Percentiles rank a stretch among this genome's conserved stretches.
Conservation (phyloP, 1,140 invertebrate genomes). For the Dryas iulia region DNA sequence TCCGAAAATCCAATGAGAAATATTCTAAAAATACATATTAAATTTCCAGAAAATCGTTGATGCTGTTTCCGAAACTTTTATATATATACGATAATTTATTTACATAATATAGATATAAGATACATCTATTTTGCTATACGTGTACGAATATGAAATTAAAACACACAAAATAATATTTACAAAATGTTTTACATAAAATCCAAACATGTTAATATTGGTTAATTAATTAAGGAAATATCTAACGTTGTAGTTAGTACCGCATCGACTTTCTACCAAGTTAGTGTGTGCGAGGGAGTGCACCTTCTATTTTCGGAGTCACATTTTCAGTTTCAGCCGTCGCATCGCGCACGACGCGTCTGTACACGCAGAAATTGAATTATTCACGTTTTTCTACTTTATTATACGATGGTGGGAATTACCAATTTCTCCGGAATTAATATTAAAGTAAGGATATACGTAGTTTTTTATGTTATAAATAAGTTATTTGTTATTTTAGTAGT, state of each 20-base stretch:
- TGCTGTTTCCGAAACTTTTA: no score
- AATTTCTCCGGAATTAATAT: slow-evolving; percentile 67
- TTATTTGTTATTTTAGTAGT: background rate
- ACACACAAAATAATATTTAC: background rate
- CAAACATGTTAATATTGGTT: no score
- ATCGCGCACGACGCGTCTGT: slow-evolving; percentile 50
- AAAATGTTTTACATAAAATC: no score
- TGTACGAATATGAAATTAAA: no score
- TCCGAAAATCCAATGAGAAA: no score
- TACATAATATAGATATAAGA: no score
- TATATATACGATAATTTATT: no score
- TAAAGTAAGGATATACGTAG: slow-evolving; percentile 62
- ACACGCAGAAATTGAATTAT: slow-evolving; percentile 22
- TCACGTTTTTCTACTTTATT: slow-evolving; percentile 14
- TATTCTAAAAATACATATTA: no score
- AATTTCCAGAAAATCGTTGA: no score
- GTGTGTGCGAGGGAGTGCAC: slow-evolving; percentile 44
- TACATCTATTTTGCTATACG: no score
- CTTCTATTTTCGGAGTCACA: slow-evolving; percentile 71
- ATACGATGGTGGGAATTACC: slow-evolving; percentile 57
- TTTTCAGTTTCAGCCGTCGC: slow-evolving; percentile 69
- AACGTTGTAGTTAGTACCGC: background rate
- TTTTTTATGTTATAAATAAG: slow-evolving; percentile 3
- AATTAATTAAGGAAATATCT: background rate
- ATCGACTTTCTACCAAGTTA: slow-evolving; percentile 24